Conservation (phyloP, 2,797 vertebrate species). For the Lepus oiostolus region DNA sequence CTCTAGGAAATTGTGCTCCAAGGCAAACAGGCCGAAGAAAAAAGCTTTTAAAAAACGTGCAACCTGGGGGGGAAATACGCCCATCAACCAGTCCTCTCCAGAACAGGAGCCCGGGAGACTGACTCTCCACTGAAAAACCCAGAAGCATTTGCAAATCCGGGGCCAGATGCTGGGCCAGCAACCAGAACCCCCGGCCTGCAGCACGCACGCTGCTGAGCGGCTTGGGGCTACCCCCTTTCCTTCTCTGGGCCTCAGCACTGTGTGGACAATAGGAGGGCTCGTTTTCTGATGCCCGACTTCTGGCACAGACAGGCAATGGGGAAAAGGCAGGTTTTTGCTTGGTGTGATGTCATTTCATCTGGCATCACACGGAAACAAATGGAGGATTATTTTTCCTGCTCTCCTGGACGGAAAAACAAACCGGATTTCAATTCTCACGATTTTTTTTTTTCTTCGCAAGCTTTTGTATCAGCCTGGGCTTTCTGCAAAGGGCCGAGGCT, state of each 20-base stretch:
- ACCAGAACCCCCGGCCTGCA: neutral
- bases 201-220: neutral
- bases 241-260: neutral
- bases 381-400: slow-evolving; percentile 18
- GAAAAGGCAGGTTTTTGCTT: neutral
- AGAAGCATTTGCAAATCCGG: neutral
- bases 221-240: no score
- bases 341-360: neutral
- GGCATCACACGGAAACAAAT: neutral
- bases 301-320: neutral
- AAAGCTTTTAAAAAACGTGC: neutral
- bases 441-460: neutral
- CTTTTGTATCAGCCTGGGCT: neutral
- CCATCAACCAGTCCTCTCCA: neutral
- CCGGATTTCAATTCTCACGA: neutral
- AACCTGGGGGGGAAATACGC: neutral
- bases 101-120: neutral
- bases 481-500: neutral
- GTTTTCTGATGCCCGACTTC: neutral
- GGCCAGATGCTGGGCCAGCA: neutral
- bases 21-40: neutral
- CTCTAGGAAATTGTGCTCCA: neutral
- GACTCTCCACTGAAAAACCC: neutral
- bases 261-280: neutral
- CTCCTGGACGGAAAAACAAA: slow-evolving; percentile 12